Conservation (phyloP, 2,113 vertebrate species). For the Lates calcarifer region DNA sequence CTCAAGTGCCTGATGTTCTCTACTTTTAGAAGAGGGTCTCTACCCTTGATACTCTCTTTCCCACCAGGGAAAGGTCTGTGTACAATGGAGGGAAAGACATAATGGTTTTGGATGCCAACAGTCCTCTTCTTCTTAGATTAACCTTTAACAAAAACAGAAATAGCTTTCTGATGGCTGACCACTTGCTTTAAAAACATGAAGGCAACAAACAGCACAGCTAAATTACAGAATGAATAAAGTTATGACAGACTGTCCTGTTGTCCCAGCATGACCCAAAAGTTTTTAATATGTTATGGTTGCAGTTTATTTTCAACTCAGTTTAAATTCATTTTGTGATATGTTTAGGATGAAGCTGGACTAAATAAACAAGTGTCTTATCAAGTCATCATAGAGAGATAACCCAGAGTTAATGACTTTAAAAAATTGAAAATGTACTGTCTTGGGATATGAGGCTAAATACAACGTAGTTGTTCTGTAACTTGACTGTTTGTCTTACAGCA, state of each 20-base stretch:
- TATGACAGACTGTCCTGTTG: not conserved
- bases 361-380: not conserved
- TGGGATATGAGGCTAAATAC: too few species aligned
- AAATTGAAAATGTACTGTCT: too few species aligned
- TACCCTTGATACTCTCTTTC: not conserved
- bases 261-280: too few species aligned
- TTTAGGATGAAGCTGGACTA: not conserved
- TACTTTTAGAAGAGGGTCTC: not conserved
- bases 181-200: not conserved
- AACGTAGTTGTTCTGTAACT: too few species aligned
- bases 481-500: too few species aligned
- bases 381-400: not conserved
- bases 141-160: not conserved
- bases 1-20: constrained; percentile 6
- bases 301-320: not conserved
- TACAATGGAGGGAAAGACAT: not conserved
- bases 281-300: not conserved
- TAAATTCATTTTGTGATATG: not conserved
- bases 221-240: not conserved
- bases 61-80: not conserved
- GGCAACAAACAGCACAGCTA: not conserved
- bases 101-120: not conserved
- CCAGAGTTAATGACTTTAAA: not conserved
- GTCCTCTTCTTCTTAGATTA: not conserved
- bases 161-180: not conserved